Percentiles rank a stretch among this genome's conserved stretches.
Conservation (phyloP, 2,113 vertebrate genomes). For the Procavia capensis region DNA sequence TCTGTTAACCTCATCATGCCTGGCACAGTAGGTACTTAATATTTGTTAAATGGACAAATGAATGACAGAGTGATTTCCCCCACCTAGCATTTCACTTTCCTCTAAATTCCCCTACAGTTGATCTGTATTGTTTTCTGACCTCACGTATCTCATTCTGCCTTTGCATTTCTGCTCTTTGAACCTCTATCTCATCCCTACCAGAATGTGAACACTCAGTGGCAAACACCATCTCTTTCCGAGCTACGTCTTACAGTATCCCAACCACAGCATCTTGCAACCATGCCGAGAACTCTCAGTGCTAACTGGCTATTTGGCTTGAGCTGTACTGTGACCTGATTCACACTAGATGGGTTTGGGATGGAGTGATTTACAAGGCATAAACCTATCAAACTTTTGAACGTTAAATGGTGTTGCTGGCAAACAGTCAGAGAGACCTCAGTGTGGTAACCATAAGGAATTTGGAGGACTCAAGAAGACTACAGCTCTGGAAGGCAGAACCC, state of each 20-base stretch:
- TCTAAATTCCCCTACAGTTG: neutral
- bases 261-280: neutral
- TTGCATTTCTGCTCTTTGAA: constrained; percentile 29
- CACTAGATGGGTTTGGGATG: neutral
- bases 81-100: constrained; percentile 46
- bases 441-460: constrained; percentile 6
- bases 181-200: neutral
- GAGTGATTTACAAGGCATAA: neutral
- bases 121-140: neutral
- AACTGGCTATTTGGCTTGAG: neutral
- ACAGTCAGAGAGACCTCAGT: neutral
- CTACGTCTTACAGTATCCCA: neutral
- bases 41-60: neutral
- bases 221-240: constrained; percentile 4
- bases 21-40: neutral
- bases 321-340: neutral
- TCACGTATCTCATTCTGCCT: constrained; percentile 18
- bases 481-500: neutral
- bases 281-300: neutral
- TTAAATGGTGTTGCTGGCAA: neutral
- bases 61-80: neutral
- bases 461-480: constrained; percentile 5
- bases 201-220: neutral
- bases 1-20: neutral
- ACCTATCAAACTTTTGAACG: neutral